phyloP scores from a whole-genome alignment of 1,140 invertebrate genomes.

The Hyles vespertilio region DNA sequence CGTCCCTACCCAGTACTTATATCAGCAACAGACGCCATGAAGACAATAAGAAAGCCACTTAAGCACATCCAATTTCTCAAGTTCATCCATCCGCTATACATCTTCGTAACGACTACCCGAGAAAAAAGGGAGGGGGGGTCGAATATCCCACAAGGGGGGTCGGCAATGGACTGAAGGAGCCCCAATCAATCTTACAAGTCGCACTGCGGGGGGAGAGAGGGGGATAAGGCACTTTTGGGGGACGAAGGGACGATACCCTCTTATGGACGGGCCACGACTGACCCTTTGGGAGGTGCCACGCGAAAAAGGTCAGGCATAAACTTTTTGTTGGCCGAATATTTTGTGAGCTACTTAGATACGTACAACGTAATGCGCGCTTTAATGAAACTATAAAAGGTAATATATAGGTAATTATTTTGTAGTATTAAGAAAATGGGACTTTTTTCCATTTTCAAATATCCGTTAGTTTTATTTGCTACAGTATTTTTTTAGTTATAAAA shows the following conservation, averaged over 20 bases:
- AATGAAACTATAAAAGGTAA: neutral
- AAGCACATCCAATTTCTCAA: neutral
- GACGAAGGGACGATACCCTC: conserved; percentile 66
- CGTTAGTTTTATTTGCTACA: too few species aligned
- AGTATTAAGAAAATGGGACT: too few species aligned
- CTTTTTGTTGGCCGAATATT: conserved; percentile 49
- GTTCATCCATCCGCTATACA: conserved; percentile 40
- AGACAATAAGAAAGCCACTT: neutral
- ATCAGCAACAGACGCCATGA: neutral
- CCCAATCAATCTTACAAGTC: conserved; percentile 76
- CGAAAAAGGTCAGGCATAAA: conserved; percentile 56
- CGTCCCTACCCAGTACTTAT: too few species aligned
- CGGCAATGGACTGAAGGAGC: conserved; percentile 72
- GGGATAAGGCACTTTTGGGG: conserved; percentile 42
- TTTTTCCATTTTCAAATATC: too few species aligned
- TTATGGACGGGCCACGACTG: conserved; percentile 56
- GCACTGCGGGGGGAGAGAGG: conserved; percentile 37
- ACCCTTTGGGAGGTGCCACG: conserved; percentile 51
- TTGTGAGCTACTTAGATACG: conserved; percentile 6
- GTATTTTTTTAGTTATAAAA: too few species aligned
- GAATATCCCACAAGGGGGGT: conserved; percentile 57
- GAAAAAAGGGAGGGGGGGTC: conserved; percentile 68
- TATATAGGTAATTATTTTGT: too few species aligned
- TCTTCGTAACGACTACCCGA: conserved; percentile 48
- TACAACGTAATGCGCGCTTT: conserved; percentile 1